These are phyloP conservation scores for Creontiades dilutus DNA, from an alignment of 2,888 invertebrate species.

Conservation along the genomic window DNA sequence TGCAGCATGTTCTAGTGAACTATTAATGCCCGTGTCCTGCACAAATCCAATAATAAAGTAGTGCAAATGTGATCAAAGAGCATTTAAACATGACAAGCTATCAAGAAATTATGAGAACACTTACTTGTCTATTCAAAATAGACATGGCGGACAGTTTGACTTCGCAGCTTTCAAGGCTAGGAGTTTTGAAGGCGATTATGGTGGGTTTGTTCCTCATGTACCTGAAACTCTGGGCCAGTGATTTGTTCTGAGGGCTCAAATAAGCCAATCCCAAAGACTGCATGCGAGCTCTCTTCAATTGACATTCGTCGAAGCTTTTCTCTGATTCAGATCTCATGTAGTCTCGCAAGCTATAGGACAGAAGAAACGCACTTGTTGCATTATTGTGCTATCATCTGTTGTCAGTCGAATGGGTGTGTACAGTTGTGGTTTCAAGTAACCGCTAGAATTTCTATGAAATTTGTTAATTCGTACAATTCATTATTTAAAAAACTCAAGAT, in stretches of 20 bases:
- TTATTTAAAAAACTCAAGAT: no score
- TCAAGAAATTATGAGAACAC: slow-evolving; percentile 59
- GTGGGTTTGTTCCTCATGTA: slow-evolving; percentile 94
- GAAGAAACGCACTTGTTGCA: no score
- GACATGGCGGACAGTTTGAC: slow-evolving; percentile 80
- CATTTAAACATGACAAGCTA: no score
- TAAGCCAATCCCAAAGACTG: slow-evolving; percentile 85
- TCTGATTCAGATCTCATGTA: slow-evolving; percentile 90
- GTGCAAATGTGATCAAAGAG: no score
- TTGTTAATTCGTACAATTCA: no score
- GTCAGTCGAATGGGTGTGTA: no score
- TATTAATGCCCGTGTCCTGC: slow-evolving; percentile 76
- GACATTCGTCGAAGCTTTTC: slow-evolving; percentile 85
- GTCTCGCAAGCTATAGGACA: slow-evolving; percentile 82
- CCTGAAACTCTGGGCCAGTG: slow-evolving; percentile 91
- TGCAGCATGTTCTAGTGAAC: slow-evolving; percentile 79
- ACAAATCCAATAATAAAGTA: background rate
- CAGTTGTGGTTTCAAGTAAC: no score
- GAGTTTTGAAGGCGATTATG: slow-evolving; percentile 92
- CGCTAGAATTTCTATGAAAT: no score
- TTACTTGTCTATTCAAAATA: slow-evolving; percentile 78
- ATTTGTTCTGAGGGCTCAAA: slow-evolving; percentile 87
- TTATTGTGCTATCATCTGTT: no score
- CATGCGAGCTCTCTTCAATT: slow-evolving; percentile 83
- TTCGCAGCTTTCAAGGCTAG: slow-evolving; percentile 87